Percentiles rank a stretch among this genome's conserved stretches.
phyloP scores from a whole-genome alignment of 2,797 vertebrate genomes.

The Labroides dimidiatus region DNA sequence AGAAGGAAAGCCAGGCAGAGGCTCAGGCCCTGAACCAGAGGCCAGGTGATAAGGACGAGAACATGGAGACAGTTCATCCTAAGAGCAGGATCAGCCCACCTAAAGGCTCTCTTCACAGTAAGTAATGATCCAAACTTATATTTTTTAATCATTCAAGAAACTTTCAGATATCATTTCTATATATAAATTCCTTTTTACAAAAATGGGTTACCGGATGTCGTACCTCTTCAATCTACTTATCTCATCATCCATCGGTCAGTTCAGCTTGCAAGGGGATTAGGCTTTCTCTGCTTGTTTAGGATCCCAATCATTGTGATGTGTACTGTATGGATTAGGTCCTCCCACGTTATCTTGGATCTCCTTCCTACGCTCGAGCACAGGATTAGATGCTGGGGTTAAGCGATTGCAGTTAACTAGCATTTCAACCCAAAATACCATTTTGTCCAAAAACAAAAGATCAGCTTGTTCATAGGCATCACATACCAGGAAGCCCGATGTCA shows the following conservation, averaged over 20 bases:
- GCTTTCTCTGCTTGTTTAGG: not conserved
- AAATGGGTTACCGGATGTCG: not conserved
- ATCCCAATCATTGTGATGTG: constrained; percentile 20
- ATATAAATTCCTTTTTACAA: not conserved
- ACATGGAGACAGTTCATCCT: constrained; percentile 53
- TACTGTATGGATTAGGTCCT: constrained; percentile 23
- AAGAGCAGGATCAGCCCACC: constrained; percentile 73
- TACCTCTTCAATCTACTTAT: not conserved
- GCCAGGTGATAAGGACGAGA: constrained; percentile 56
- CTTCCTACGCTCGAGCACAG: constrained; percentile 28
- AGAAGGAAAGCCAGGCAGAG: constrained; percentile 45
- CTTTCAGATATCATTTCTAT: not conserved
- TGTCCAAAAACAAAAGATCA: not conserved
- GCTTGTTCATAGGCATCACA: not conserved
- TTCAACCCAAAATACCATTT: constrained; percentile 1
- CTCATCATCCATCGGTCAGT: not conserved
- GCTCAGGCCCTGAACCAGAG: constrained; percentile 48
- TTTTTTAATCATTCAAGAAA: not conserved
- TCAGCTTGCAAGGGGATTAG: constrained; percentile 10
- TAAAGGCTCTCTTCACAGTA: constrained; percentile 74
- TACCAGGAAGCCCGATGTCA: not conserved
- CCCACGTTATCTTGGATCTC: constrained; percentile 19
- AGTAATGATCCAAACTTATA: constrained; percentile 51
- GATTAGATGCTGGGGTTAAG: constrained; percentile 17
- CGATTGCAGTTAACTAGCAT: constrained; percentile 13